phyloP scores from a whole-genome alignment of 2,797 vertebrate species.

The Kryptolebias ocellatus region DNA sequence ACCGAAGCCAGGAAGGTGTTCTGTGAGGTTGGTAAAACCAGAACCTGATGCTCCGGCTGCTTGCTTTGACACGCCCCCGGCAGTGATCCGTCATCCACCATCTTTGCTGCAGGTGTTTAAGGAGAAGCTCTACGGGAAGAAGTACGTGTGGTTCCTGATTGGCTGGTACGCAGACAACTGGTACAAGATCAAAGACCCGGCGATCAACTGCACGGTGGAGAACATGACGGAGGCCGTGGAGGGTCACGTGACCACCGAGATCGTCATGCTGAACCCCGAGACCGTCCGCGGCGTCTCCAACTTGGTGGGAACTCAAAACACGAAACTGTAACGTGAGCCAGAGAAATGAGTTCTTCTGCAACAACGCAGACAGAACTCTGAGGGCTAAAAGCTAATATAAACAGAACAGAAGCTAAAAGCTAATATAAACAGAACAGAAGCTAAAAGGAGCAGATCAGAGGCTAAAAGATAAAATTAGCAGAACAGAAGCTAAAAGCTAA shows the following conservation, averaged over 20 bases:
- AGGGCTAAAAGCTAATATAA: too few relatives aligned
- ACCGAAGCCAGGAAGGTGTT: slow-evolving; percentile 96
- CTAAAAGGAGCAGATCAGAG: too few relatives aligned
- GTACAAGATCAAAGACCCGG: slow-evolving; percentile 94
- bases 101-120: slow-evolving; percentile 89
- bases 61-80: too few relatives aligned
- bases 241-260: slow-evolving; percentile 96
- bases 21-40: slow-evolving; percentile 86
- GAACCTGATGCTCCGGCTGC: too few relatives aligned
- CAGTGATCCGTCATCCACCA: too few relatives aligned
- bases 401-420: too few relatives aligned
- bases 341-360: too few relatives aligned
- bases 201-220: slow-evolving; percentile 95
- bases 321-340: too few relatives aligned
- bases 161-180: slow-evolving; percentile 98
- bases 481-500: too few relatives aligned
- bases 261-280: slow-evolving; percentile 96
- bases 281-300: slow-evolving; percentile 94
- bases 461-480: too few relatives aligned
- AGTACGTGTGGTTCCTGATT: slow-evolving; percentile 96
- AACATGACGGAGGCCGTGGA: slow-evolving; percentile 96
- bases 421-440: too few relatives aligned
- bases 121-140: slow-evolving; percentile 95
- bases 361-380: too few relatives aligned
- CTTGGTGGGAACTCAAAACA: slow-evolving; percentile 80